A percentile compares a stretch with the other conserved stretches of the same genome.
These are phyloP conservation scores for Puma concolor DNA, from an alignment of 2,113 vertebrate genomes.

Conservation along the genomic window DNA sequence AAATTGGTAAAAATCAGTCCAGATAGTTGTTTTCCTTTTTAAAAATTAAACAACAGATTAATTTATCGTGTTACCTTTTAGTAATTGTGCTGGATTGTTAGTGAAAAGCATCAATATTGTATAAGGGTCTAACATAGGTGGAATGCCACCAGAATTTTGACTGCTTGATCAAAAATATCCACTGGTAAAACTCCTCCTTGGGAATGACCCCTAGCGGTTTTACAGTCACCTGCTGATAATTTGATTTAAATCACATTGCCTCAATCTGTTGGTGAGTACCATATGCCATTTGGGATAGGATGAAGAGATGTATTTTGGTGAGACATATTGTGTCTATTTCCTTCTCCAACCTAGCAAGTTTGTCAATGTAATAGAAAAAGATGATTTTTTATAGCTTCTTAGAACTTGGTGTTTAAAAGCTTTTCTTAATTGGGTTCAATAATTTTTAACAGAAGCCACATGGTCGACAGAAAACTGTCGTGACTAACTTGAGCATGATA, in stretches of 20 bases:
- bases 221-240: conserved; percentile 57
- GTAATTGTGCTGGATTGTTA: not conserved
- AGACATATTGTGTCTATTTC: conserved; percentile 37
- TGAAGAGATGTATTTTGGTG: conserved; percentile 26
- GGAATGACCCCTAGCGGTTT: conserved; percentile 55
- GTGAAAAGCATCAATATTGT: not conserved
- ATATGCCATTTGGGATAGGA: conserved; percentile 48
- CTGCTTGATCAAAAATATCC: conserved; percentile 19
- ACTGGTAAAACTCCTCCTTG: conserved; percentile 46
- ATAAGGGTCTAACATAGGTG: not conserved
- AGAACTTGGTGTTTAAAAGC: conserved; percentile 24
- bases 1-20: not conserved
- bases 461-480: not conserved
- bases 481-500: conserved; percentile 14
- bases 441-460: conserved; percentile 46
- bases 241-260: conserved; percentile 73
- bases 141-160: conserved; percentile 23
- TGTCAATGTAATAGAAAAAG: conserved; percentile 10
- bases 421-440: conserved; percentile 13
- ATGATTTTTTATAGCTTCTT: conserved; percentile 30
- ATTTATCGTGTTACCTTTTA: conserved; percentile 18
- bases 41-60: conserved; percentile 3
- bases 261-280: conserved; percentile 62
- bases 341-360: not conserved
- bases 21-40: not conserved